phyloP scores from a whole-genome alignment of 2,888 invertebrate species.

The Norana najaformis region DNA sequence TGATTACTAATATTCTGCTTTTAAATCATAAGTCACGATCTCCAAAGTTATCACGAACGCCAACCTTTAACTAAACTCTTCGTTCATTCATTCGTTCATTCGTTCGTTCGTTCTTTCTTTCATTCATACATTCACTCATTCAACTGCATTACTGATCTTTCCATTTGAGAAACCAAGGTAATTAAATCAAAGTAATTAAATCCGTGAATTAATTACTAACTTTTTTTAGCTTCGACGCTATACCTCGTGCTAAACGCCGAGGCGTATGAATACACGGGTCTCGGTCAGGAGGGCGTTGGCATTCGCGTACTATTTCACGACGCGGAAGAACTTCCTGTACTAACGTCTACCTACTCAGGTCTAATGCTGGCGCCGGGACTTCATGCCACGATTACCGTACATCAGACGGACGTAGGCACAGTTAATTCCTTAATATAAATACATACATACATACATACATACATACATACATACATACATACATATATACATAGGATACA shows the following conservation, averaged over 20 bases:
- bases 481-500: too few species aligned
- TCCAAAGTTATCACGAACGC: too few species aligned
- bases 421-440: not conserved
- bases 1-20: too few species aligned
- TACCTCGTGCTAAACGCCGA: slow-evolving; percentile 24
- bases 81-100: too few species aligned
- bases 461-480: not conserved
- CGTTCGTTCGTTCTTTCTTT: too few species aligned
- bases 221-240: not conserved
- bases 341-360: slow-evolving; percentile 9
- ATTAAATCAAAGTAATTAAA: not conserved
- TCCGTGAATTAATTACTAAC: not conserved
- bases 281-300: slow-evolving; percentile 17
- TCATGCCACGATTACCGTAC: not conserved
- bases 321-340: not conserved
- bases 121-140: too few species aligned
- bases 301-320: slow-evolving; percentile 19
- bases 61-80: too few species aligned
- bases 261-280: slow-evolving; percentile 26
- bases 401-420: not conserved
- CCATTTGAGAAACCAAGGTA: too few species aligned
- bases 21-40: too few species aligned
- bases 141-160: too few species aligned
- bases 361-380: slow-evolving; percentile 14
- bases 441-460: not conserved